A percentile compares a stretch with the other conserved stretches of the same genome.
Conservation (phyloP, 2,113 vertebrate genomes). For the Elephas maximus region DNA sequence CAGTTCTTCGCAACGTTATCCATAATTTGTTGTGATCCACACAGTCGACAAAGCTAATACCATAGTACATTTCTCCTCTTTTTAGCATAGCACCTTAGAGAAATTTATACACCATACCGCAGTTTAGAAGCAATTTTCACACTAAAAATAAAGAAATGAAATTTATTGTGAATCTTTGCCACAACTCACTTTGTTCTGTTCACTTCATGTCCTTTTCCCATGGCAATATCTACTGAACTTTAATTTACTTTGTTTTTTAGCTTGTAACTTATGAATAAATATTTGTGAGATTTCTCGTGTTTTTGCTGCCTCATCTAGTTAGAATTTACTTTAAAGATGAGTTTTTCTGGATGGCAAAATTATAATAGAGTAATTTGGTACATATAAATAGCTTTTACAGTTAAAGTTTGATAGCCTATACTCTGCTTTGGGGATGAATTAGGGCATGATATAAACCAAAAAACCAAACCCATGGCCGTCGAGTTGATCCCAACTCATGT, state of each 20-base stretch:
- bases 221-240: not conserved
- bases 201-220: not conserved
- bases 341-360: not conserved
- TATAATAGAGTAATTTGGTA: not conserved
- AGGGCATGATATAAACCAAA: not conserved
- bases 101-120: not conserved
- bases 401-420: not conserved
- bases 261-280: not conserved
- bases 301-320: not conserved
- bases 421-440: not conserved
- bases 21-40: no score
- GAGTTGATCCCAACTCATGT: no score
- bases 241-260: not conserved
- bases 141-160: not conserved
- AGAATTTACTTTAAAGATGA: constrained; percentile 7
- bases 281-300: not conserved
- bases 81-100: not conserved
- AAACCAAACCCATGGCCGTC: no score
- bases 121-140: not conserved
- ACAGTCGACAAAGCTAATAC: not conserved
- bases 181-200: not conserved
- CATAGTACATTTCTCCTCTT: not conserved
- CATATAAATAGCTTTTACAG: not conserved
- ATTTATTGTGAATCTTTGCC: not conserved
- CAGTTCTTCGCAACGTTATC: no score